phyloP scores from a whole-genome alignment of 2,888 invertebrate species.

The Synanthedon vespiformis region DNA sequence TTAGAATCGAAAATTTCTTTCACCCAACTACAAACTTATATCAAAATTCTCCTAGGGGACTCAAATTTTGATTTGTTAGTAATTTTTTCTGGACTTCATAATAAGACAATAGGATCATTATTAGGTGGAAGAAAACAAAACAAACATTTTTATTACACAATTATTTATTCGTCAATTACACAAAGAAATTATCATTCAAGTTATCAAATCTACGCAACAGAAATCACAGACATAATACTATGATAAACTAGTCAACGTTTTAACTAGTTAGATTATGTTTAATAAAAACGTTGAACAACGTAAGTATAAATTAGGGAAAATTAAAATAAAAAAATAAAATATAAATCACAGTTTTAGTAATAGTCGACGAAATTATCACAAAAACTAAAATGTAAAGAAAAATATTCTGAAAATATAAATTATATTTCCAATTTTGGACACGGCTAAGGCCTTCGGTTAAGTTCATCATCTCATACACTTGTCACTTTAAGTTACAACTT shows the following conservation, averaged over 20 bases:
- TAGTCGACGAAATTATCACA: constrained; percentile 43
- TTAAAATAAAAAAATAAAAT: constrained; percentile 24
- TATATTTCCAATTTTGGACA: constrained; percentile 21
- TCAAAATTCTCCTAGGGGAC: too few species aligned
- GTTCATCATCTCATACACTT: constrained; percentile 18
- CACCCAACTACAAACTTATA: too few species aligned
- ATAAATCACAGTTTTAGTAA: constrained; percentile 54
- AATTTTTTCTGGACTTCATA: too few species aligned
- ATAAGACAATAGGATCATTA: too few species aligned
- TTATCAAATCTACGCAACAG: constrained; percentile 44
- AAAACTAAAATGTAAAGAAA: constrained; percentile 26
- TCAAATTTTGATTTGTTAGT: too few species aligned
- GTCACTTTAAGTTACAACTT: constrained; percentile 23
- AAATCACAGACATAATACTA: constrained; percentile 64
- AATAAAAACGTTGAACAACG: constrained; percentile 4
- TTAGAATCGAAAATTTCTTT: too few species aligned
- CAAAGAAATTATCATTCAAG: constrained; percentile 41
- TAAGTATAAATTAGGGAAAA: constrained; percentile 16
- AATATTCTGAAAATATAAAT: constrained; percentile 16
- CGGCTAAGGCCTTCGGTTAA: constrained; percentile 36
- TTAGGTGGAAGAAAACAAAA: too few species aligned
- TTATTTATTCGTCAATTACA: constrained; percentile 56
- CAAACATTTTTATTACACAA: constrained; percentile 43
- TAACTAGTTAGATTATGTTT: constrained; percentile 3
- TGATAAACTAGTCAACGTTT: constrained; percentile 16